A percentile compares a stretch with the other conserved stretches of the same genome.
Conservation (phyloP, 2,888 invertebrate species). For the Amphiduros pacificus region DNA sequence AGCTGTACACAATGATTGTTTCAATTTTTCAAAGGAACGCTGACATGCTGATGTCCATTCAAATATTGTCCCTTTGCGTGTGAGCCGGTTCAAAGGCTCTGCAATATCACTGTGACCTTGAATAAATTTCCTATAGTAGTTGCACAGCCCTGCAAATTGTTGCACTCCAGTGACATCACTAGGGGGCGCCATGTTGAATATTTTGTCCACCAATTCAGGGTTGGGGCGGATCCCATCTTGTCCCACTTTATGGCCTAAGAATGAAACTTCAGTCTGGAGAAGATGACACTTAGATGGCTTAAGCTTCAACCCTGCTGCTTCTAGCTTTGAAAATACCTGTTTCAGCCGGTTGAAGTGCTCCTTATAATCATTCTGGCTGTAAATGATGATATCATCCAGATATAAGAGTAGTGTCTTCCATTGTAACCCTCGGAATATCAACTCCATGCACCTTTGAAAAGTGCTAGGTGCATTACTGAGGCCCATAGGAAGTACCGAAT, state of each 20-base stretch:
- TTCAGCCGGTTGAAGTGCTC: not conserved
- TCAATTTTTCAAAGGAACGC: not conserved
- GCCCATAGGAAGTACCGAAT: not conserved
- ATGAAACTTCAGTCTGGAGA: not conserved
- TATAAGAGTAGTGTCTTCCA: not conserved
- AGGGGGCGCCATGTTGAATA: not conserved
- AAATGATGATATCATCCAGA: slow-evolving; percentile 1
- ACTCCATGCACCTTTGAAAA: not conserved
- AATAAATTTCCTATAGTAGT: not conserved
- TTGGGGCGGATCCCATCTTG: not conserved
- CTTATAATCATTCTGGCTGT: not conserved
- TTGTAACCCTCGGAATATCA: not conserved
- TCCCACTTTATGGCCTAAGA: not conserved
- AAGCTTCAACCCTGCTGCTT: not conserved
- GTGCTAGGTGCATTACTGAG: slow-evolving; percentile 8
- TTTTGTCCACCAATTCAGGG: not conserved
- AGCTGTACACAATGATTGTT: not conserved
- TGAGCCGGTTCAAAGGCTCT: not conserved
- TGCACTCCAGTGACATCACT: not conserved
- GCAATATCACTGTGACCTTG: not conserved
- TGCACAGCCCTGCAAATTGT: not conserved
- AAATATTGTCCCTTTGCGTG: not conserved
- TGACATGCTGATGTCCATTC: not conserved
- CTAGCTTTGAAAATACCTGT: not conserved
- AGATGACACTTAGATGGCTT: not conserved